Base-by-base conservation (phyloP, 2,888 invertebrate genomes). In the Platypus cylindrus region DNA sequence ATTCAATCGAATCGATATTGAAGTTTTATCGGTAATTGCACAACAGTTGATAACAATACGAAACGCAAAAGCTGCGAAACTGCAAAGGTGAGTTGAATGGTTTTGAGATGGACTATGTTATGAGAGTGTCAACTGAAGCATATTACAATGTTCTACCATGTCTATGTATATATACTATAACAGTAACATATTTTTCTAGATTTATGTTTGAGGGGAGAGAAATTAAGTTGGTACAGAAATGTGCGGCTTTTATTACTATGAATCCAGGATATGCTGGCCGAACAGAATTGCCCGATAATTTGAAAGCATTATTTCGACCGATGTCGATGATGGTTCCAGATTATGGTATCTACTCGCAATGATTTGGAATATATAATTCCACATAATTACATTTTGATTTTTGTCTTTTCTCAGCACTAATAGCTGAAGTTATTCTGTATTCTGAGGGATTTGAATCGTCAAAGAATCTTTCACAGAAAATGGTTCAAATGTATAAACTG, bases 241-340 rank as follows among this genome's bases (percentile, higher is more conserved):
- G 87, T 51, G 83, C 86, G 0, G 79, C 85, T 0, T 89, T 87
- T 51, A 84, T 89, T 45, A 89, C 89, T 0, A 90, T 90, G 89
- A 89, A 89, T 63, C 89, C 89, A 0, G 89, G 89, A 1, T 89
- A 89, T 55, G 89, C 87, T 1, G 89, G 89, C 0, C 69, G 89
- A 37, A 89, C 87, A 0, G 89, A 89, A 55, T 61, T 90, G 24
- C 89, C 90, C 0, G 89, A 89, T 52, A 90, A 89, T 59, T 63
- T 90, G 41, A 89, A 89, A 54, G 82, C 87, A 1, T 58, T 89
- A 9, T 89, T 89, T 58, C 71, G 89, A 38, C 87, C 89, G 0
- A 78, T 89, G 45, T 71, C 86, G 2, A 89, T 89, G 87, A 89
- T 89, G 87, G 86, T 89, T 23, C 89, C 87, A 0, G 86, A 89